Evolutionary conservation across 2,888 invertebrate genomes (phyloP).

Genomic region (Griposia aprilina): DNA sequence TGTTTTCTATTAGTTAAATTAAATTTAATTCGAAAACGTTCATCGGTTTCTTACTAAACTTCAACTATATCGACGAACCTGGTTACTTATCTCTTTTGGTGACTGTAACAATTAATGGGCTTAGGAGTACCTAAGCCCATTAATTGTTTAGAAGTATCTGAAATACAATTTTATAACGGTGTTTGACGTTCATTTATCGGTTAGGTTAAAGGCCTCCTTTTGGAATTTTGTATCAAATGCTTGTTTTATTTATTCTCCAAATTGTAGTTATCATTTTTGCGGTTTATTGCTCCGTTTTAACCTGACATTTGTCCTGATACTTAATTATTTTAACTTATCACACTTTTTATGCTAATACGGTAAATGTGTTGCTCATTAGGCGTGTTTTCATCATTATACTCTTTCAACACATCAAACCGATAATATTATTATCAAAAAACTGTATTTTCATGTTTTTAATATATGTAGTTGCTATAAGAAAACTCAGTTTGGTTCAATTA

Average conservation of each 20-base stretch:
- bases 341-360: conserved; percentile 4
- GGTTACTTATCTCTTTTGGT: too few species aligned
- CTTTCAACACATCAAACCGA: conserved; percentile 5
- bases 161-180: neutral
- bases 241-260: neutral
- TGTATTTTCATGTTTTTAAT: conserved; percentile 8
- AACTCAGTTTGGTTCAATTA: conserved; percentile 18
- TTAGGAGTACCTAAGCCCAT: too few species aligned
- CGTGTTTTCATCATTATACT: neutral
- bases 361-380: neutral
- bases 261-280: neutral
- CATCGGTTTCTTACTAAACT: too few species aligned
- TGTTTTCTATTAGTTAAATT: too few species aligned
- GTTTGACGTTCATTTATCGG: neutral
- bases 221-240: neutral
- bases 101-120: conserved; percentile 1
- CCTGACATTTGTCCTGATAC: neutral
- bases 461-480: neutral
- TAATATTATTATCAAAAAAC: conserved; percentile 8
- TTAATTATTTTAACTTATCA: neutral
- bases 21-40: too few species aligned
- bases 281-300: neutral
- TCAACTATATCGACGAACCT: too few species aligned
- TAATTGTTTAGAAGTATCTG: too few species aligned
- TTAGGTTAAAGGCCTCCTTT: conserved; percentile 17